These are phyloP conservation scores for Meloidogyne exigua DNA, from an alignment of 1,140 invertebrate species.

Conservation along the genomic window DNA sequence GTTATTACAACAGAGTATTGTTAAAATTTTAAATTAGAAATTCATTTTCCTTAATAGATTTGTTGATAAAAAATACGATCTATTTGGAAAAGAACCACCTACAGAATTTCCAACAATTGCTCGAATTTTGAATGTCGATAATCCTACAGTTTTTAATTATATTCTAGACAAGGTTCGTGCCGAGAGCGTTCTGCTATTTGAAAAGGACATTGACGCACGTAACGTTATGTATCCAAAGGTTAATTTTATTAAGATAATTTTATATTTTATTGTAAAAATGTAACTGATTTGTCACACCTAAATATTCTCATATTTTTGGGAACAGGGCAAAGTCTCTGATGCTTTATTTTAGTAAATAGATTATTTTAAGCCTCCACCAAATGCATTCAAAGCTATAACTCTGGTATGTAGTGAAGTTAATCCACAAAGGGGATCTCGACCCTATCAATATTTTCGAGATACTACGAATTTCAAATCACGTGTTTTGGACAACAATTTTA, in stretches of 20 bases:
- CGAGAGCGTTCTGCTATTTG: constrained; percentile 44
- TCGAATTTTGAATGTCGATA: constrained; percentile 33
- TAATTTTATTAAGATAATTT: neutral
- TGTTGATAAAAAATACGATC: constrained; percentile 27
- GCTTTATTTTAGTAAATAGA: neutral
- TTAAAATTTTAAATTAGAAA: constrained; percentile 3
- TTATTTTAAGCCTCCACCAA: constrained; percentile 46
- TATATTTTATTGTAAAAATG: neutral
- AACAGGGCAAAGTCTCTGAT: too few species aligned
- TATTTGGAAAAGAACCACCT: constrained; percentile 35
- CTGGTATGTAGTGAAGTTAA: constrained; percentile 38
- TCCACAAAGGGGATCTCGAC: constrained; percentile 14
- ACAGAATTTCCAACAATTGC: constrained; percentile 32
- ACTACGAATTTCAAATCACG: constrained; percentile 5
- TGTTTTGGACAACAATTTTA: constrained; percentile 9
- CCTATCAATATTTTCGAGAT: constrained; percentile 42
- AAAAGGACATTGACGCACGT: constrained; percentile 49
- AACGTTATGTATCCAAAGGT: constrained; percentile 44
- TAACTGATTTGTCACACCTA: too few species aligned
- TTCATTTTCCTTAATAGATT: constrained; percentile 15
- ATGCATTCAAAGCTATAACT: constrained; percentile 37
- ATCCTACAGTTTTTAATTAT: constrained; percentile 49
- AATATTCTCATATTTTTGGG: neutral
- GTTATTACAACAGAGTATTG: constrained; percentile 20
- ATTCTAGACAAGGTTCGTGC: constrained; percentile 27